A percentile compares a stretch with the other conserved stretches of the same genome.
Conservation (phyloP, 35 echinoderm and acorn worm species). For the Hemicentrotus pulcherrimus region DNA sequence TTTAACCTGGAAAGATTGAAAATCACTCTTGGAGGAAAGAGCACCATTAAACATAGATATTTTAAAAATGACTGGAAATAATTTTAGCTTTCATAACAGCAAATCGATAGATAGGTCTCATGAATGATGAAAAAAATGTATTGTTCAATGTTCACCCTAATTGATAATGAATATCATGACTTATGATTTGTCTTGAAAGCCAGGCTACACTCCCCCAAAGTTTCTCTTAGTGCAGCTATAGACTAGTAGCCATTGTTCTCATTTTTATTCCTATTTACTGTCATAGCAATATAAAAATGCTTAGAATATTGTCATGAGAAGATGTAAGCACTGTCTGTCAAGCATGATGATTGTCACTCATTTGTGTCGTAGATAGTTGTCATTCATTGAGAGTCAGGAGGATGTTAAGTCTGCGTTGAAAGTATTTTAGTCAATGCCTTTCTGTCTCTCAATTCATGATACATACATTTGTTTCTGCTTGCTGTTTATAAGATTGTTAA, state of each 20-base stretch:
- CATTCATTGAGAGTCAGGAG: too few species aligned
- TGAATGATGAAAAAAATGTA: neutral
- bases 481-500: too few species aligned
- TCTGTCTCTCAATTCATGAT: too few species aligned
- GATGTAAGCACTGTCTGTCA: neutral
- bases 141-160: neutral
- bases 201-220: neutral
- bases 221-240: neutral
- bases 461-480: too few species aligned
- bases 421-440: too few species aligned
- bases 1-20: too few species aligned
- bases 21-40: too few species aligned
- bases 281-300: neutral
- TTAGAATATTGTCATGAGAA: neutral
- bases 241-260: neutral
- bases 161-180: neutral
- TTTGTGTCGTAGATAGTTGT: neutral
- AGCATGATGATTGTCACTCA: neutral
- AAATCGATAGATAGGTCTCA: neutral
- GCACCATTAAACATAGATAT: too few species aligned
- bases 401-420: too few species aligned
- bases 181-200: neutral
- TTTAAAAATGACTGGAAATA: too few species aligned
- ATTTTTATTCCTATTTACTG: neutral
- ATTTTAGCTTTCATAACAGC: too few species aligned